A percentile compares a stretch with the other conserved stretches of the same genome.
Evolutionary conservation across 2,797 vertebrate genomes (phyloP).

Genomic region (Paguma larvata): DNA sequence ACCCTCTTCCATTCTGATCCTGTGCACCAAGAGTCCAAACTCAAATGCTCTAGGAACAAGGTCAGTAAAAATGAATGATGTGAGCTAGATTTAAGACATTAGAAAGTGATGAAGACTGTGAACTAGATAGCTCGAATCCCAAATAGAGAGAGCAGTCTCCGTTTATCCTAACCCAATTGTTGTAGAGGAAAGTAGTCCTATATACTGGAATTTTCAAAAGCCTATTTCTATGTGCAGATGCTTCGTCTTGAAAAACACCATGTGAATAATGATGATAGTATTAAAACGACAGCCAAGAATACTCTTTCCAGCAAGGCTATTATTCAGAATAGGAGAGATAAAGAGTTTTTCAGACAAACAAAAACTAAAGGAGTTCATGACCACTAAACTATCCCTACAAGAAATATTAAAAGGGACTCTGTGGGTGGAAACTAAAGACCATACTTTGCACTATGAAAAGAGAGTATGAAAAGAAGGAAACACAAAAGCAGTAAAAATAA

Average conservation of each 20-base stretch:
- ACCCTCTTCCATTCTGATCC: background rate
- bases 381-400: background rate
- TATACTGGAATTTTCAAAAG: background rate
- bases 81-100: background rate
- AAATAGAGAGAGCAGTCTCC: background rate
- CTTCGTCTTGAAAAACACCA: background rate
- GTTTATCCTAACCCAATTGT: background rate
- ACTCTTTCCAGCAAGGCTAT: background rate
- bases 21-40: background rate
- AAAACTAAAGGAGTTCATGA: background rate
- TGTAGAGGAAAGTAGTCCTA: background rate
- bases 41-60: background rate
- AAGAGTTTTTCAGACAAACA: background rate
- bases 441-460: background rate
- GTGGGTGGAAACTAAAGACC: background rate
- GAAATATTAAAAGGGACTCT: background rate
- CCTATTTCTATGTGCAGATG: background rate
- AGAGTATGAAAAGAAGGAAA: background rate
- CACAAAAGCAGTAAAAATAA: background rate
- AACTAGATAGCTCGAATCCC: background rate
- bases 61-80: conserved; percentile 22
- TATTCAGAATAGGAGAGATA: background rate
- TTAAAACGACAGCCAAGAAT: background rate
- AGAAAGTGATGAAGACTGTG: background rate
- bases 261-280: background rate